Evolutionary conservation across 2,888 invertebrate genomes (phyloP), one percentile per base, ranked within the genome.

Genomic region (Nomada fabriciana): DNA sequence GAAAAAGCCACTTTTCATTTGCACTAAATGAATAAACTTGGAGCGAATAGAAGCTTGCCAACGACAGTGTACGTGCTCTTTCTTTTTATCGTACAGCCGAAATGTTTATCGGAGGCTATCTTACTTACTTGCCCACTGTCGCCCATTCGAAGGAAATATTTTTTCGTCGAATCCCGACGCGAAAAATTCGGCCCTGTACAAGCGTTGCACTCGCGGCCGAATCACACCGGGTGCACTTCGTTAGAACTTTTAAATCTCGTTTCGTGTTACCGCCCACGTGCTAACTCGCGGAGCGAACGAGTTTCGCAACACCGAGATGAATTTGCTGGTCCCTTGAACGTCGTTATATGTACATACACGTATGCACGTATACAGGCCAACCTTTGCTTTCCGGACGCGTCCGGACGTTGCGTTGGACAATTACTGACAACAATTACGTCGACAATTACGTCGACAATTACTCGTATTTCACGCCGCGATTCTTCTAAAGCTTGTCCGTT

Each of bases 261-360:
- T 83, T 57, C 88, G 64, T 57, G 69, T 72, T 82, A 69, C 60
- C 82, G 83, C 81, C 69, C 70, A 68, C 64, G 64, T 59, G 57
- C 64, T 79, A 82, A 80, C 86, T 83, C 86, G 77, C 64, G 65
- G 65, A 67, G 72, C 69, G 77, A 52, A 23, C 71, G 80, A 84
- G 84, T 82, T 85, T 73, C 76, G 80, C 72, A 65, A 76, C 77
- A 61, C 63, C 81, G 81, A 86, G 82, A 82, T 72, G 87, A 84
- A 89, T 89, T 89, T 88, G 86, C 89, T 78, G 83, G 84, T 88
- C 88, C 87, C 88, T 83, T 83, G 89, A 88, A 90, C 85, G 83
- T 86, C 90, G 88, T 90, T 89, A 87, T 61, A 79, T 76, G 70
- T n/a, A 18, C 20, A 57, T 23, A 47, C 69, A n/a, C n/a, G n/a